These are phyloP conservation scores for Scaptomyza pallida DNA, from an alignment of 1,140 invertebrate genomes.

Conservation along the genomic window DNA sequence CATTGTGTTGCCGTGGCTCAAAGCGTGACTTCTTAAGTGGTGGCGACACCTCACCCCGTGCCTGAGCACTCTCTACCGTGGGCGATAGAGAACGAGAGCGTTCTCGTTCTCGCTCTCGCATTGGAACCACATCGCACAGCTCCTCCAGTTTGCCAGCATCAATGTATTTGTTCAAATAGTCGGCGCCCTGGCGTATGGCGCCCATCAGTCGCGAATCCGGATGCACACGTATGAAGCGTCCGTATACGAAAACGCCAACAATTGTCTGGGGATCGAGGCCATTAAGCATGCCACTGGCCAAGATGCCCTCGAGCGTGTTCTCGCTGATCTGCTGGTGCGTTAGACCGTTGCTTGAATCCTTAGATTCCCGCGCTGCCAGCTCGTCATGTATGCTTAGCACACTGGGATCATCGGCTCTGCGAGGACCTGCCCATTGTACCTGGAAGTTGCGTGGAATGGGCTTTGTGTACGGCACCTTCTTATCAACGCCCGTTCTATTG, in stretches of 20 bases:
- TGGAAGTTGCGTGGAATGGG: constrained; percentile 98
- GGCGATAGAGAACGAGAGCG: constrained; percentile 84
- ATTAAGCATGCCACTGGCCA: constrained; percentile 85
- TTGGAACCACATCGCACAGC: constrained; percentile 89
- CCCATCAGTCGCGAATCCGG: constrained; percentile 89
- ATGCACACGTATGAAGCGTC: constrained; percentile 90
- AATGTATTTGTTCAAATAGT: constrained; percentile 90
- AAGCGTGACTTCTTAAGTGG: constrained; percentile 76
- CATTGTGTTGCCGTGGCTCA: constrained; percentile 73
- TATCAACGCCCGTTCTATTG: constrained; percentile 86
- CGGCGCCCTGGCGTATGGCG: constrained; percentile 89
- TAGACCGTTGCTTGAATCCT: constrained; percentile 87
- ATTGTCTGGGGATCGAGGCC: constrained; percentile 90
- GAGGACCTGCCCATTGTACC: constrained; percentile 96
- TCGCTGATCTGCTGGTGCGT: constrained; percentile 87
- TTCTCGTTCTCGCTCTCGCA: constrained; percentile 85
- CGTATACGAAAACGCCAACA: constrained; percentile 88
- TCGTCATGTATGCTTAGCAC: constrained; percentile 75
- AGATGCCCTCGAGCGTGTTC: constrained; percentile 89
- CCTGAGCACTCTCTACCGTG: constrained; percentile 54
- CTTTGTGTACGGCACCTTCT: constrained; percentile 96
- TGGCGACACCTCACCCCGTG: constrained; percentile 57
- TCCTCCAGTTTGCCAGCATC: constrained; percentile 91
- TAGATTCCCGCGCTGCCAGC: constrained; percentile 72
- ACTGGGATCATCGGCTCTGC: constrained; percentile 84